Evolutionary conservation across 2,113 vertebrate genomes (phyloP).

Genomic region (Nymphicus hollandicus): DNA sequence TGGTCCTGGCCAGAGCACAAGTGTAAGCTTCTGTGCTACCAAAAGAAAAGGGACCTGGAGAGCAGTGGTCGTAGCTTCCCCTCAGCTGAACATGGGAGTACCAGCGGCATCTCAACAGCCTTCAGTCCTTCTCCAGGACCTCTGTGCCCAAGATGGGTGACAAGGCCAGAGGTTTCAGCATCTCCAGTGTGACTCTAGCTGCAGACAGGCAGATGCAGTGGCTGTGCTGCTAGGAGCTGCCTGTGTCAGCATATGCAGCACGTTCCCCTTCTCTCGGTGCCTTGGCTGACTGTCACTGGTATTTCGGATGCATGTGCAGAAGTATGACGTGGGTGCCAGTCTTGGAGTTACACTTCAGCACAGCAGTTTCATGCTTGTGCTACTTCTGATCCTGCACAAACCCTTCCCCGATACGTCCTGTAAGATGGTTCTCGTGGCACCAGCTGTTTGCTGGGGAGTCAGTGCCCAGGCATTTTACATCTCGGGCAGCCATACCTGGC

Average conservation of each 20-base stretch:
- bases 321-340: not conserved
- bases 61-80: not conserved
- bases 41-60: not conserved
- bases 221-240: not conserved
- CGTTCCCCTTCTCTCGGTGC: not conserved
- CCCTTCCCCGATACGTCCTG: not conserved
- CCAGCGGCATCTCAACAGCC: not conserved
- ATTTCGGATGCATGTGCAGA: not conserved
- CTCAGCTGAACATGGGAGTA: not conserved
- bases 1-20: rapidly evolving
- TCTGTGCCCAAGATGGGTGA: not conserved
- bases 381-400: not conserved
- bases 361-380: not conserved
- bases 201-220: not conserved
- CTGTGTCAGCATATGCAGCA: not conserved
- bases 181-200: not conserved
- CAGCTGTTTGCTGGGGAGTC: not conserved
- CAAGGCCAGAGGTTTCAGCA: not conserved
- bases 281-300: not conserved
- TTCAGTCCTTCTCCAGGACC: not conserved
- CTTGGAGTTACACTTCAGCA: not conserved
- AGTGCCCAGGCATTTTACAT: not conserved
- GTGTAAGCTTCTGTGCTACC: not conserved
- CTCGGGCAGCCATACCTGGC: not conserved
- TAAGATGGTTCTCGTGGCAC: rapidly evolving